phyloP scores from a whole-genome alignment of 2,888 invertebrate species.

The Matsumyia berberina region DNA sequence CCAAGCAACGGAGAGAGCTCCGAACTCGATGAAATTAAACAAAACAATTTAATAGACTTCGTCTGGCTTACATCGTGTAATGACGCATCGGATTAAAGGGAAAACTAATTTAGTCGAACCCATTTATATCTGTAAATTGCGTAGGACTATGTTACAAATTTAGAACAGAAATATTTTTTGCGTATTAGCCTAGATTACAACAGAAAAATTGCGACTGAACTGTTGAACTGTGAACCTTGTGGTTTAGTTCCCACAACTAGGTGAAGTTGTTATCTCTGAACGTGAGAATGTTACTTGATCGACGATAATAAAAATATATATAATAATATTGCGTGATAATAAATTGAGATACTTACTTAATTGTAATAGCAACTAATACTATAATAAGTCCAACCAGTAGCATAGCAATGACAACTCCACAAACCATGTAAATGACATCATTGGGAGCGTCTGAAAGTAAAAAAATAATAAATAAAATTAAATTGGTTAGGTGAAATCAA shows the following conservation, averaged over 20 bases:
- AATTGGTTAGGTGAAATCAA: slow-evolving; percentile 47
- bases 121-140: slow-evolving; percentile 21
- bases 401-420: slow-evolving; percentile 93
- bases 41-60: background rate
- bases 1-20: background rate
- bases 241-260: slow-evolving; percentile 57
- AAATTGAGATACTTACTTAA: slow-evolving; percentile 87
- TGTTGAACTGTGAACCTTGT: slow-evolving; percentile 57
- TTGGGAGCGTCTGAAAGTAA: slow-evolving; percentile 92
- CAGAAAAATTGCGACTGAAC: slow-evolving; percentile 64
- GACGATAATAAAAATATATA: slow-evolving; percentile 1
- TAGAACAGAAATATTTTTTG: slow-evolving; percentile 30
- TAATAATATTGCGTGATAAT: slow-evolving; percentile 21
- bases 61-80: background rate
- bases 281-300: slow-evolving; percentile 19
- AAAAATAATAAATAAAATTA: slow-evolving; percentile 78
- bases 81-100: slow-evolving; percentile 32
- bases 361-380: slow-evolving; percentile 91
- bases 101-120: slow-evolving; percentile 34
- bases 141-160: slow-evolving; percentile 20
- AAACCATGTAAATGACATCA: slow-evolving; percentile 93
- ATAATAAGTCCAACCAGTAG: slow-evolving; percentile 92
- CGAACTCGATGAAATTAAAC: slow-evolving; percentile 1
- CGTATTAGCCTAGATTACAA: slow-evolving; percentile 27
- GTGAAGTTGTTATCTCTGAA: background rate